A percentile compares a stretch with the other conserved stretches of the same genome.
Evolutionary conservation across 2,113 vertebrate species (phyloP).

Genomic region (Pseudonaja textilis): DNA sequence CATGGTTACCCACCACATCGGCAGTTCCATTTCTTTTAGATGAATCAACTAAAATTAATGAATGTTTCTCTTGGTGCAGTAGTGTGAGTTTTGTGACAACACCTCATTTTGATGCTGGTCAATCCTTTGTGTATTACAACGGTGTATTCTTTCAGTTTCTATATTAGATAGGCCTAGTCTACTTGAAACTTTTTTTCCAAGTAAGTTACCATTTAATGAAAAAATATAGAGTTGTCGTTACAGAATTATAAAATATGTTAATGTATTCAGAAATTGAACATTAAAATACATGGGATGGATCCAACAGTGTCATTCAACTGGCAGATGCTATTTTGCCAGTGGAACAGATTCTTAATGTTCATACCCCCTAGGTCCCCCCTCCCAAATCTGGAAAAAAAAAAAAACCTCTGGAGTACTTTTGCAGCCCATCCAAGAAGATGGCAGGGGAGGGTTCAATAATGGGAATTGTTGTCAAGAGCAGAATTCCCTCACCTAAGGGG

Average conservation of each 20-base stretch:
- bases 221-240: background rate
- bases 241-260: background rate
- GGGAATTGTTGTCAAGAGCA: background rate
- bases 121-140: background rate
- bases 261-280: background rate
- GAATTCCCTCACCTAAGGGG: background rate
- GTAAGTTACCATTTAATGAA: background rate
- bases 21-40: background rate
- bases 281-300: background rate
- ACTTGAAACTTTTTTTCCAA: background rate
- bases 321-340: background rate
- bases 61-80: background rate
- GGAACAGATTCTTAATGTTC: background rate
- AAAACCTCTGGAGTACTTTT: background rate
- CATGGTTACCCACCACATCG: background rate
- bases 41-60: background rate
- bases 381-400: background rate
- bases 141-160: background rate
- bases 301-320: background rate
- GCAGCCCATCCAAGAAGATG: background rate
- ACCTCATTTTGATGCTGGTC: background rate
- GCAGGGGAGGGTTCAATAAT: background rate
- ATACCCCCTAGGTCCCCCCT: background rate
- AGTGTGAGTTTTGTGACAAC: background rate
- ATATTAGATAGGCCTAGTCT: background rate